Percentiles rank a stretch among this genome's conserved stretches.
Evolutionary conservation across 2,113 vertebrate genomes (phyloP).

Genomic region (Sapayoa aenigma): DNA sequence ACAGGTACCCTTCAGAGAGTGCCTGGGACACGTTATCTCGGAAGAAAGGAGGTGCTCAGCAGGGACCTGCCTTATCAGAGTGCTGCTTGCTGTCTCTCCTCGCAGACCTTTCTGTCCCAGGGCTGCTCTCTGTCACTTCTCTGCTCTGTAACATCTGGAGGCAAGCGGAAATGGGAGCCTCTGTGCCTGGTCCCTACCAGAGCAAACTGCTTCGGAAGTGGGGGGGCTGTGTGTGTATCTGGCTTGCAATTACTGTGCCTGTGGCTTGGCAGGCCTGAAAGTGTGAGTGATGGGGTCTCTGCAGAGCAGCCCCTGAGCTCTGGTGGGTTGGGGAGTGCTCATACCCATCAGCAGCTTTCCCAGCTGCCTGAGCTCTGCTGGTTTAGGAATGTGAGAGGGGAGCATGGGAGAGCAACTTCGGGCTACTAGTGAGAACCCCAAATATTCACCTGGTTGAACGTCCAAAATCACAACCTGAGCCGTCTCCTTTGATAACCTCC

Average conservation of each 20-base stretch:
- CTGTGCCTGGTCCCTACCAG: slow-evolving; percentile 15
- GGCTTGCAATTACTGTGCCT: slow-evolving; percentile 26
- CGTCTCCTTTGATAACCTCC: neutral
- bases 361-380: fast-evolving
- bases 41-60: slow-evolving; percentile 66
- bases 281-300: slow-evolving; percentile 49
- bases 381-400: neutral
- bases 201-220: neutral
- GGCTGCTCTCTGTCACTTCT: slow-evolving; percentile 61
- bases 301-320: neutral
- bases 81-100: slow-evolving; percentile 67
- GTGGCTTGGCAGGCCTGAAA: slow-evolving; percentile 46
- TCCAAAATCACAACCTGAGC: neutral
- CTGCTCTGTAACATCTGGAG: slow-evolving; percentile 21
- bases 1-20: neutral
- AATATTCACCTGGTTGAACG: neutral
- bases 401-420: neutral
- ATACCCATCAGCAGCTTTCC: neutral
- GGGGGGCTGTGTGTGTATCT: neutral
- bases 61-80: slow-evolving; percentile 70
- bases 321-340: fast-evolving
- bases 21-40: slow-evolving; percentile 43
- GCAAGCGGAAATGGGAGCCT: slow-evolving; percentile 55
- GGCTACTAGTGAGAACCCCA: neutral
- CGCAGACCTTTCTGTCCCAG: slow-evolving; percentile 6